Percentiles rank a stretch among this genome's conserved stretches.
Evolutionary conservation across 2,888 invertebrate species (phyloP).

Genomic region (Microplitis deprimator): DNA sequence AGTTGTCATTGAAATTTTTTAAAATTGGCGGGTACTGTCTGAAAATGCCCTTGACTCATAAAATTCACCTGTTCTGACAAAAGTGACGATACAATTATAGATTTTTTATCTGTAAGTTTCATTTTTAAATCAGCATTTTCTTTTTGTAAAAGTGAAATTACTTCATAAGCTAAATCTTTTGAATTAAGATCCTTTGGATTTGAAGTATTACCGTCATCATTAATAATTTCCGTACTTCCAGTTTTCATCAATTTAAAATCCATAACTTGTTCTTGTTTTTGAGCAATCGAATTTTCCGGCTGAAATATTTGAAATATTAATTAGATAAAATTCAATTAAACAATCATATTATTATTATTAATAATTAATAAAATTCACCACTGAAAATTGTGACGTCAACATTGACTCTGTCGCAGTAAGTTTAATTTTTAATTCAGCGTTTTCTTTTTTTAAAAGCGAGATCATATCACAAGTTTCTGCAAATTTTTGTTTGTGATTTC

Average conservation of each 20-base stretch:
- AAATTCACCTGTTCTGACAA: background rate
- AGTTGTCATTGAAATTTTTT: no score
- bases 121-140: background rate
- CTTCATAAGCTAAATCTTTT: background rate
- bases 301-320: conserved; percentile 16
- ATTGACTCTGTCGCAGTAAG: conserved; percentile 27
- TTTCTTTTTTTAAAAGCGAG: conserved; percentile 63
- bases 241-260: background rate
- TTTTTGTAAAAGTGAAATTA: background rate
- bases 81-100: background rate
- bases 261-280: background rate
- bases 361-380: background rate
- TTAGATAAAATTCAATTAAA: background rate
- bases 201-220: background rate
- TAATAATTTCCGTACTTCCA: background rate
- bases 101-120: background rate
- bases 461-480: conserved; percentile 77
- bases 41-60: background rate
- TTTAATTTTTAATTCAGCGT: conserved; percentile 59
- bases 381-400: conserved; percentile 28
- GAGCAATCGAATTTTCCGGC: conserved; percentile 18
- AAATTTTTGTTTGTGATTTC: conserved; percentile 78
- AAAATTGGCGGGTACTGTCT: no score
- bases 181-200: background rate
- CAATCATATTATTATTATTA: background rate